A percentile compares a stretch with the other conserved stretches of the same genome.
phyloP scores from a whole-genome alignment of 1,140 invertebrate species.

The Uloborus diversus region DNA sequence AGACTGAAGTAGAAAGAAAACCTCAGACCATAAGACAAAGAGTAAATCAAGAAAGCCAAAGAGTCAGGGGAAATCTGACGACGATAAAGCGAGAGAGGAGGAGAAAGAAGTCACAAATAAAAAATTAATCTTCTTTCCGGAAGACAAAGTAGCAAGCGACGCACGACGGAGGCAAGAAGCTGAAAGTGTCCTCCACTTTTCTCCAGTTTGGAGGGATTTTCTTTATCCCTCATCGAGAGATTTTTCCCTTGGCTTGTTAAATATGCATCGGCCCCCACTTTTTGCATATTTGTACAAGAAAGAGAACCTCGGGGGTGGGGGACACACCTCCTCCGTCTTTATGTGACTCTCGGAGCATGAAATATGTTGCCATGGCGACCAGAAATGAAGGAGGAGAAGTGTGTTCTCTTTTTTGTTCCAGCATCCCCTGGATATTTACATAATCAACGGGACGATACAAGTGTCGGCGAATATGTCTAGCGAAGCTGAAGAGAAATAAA shows the following conservation, averaged over 20 bases:
- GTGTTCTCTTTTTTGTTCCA: neutral
- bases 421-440: slow-evolving; percentile 24
- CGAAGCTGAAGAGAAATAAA: slow-evolving; percentile 42
- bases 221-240: neutral
- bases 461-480: slow-evolving; percentile 40
- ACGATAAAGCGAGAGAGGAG: neutral
- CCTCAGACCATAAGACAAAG: too few species aligned
- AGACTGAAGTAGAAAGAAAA: too few species aligned
- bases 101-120: slow-evolving; percentile 30
- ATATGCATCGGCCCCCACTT: slow-evolving; percentile 44
- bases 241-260: slow-evolving; percentile 46
- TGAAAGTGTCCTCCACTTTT: slow-evolving; percentile 31
- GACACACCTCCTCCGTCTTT: slow-evolving; percentile 21
- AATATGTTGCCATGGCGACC: slow-evolving; percentile 52
- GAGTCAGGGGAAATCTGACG: neutral
- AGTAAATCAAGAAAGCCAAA: neutral
- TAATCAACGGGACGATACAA: slow-evolving; percentile 54
- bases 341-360: slow-evolving; percentile 54
- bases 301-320: neutral
- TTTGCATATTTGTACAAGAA: slow-evolving; percentile 56
- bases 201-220: neutral
- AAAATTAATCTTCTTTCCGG: slow-evolving; percentile 40
- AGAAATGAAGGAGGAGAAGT: neutral
- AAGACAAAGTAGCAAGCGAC: slow-evolving; percentile 34
- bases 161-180: neutral